A percentile compares a stretch with the other conserved stretches of the same genome.
Conservation (phyloP, 2,113 vertebrate species). For the Zosterops hypoxanthus region DNA sequence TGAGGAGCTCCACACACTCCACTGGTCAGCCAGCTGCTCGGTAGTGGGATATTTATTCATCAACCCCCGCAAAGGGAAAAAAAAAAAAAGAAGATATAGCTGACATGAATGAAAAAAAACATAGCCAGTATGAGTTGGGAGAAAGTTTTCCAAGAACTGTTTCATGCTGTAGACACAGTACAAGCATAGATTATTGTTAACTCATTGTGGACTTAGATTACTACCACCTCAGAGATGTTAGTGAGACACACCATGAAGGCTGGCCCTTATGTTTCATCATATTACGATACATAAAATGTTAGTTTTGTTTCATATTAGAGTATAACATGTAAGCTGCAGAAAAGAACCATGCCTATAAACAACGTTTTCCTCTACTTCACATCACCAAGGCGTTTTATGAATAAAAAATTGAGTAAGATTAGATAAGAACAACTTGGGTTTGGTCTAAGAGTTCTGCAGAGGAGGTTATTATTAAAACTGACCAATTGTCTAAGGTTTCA, state of each 20-base stretch:
- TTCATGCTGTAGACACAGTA: background rate
- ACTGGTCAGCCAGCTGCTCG: background rate
- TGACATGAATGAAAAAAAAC: background rate
- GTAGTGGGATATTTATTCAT: background rate
- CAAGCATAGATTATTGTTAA: background rate
- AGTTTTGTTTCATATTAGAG: background rate
- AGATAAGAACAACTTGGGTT: background rate
- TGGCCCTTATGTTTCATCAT: background rate
- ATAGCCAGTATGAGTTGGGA: background rate
- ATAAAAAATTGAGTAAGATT: background rate
- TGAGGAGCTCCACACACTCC: background rate
- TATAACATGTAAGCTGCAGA: background rate
- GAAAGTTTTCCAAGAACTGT: background rate
- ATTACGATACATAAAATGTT: background rate
- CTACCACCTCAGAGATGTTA: background rate
- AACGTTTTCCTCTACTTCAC: background rate
- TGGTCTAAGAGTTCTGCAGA: background rate
- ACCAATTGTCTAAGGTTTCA: conserved; percentile 16
- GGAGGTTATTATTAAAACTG: conserved; percentile 32
- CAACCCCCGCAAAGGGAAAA: background rate
- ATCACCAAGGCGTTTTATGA: background rate
- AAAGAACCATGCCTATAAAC: background rate
- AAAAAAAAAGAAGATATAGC: background rate
- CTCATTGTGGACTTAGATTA: background rate
- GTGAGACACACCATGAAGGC: background rate